Base-by-base conservation (phyloP, 2,888 invertebrate genomes). In the Chymomyza fuscimana region DNA sequence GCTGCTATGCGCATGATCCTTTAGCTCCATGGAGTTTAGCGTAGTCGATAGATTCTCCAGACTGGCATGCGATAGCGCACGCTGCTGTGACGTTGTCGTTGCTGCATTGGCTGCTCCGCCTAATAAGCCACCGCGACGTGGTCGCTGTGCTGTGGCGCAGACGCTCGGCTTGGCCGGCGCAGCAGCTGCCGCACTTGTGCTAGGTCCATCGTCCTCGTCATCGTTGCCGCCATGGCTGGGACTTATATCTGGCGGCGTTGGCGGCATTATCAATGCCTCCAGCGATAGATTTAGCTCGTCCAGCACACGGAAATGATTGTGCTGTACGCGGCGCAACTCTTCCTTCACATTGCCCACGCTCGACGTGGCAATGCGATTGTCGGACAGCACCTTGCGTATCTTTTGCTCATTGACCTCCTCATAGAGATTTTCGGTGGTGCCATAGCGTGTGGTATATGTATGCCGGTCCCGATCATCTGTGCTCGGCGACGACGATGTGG, bases 211-310 rank as follows among this genome's bases (percentile, higher is more conserved):
- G 92, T 89, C 94, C 36, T 94, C 68, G 93, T 94, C 91, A 92
- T 93, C 79, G 10, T 22, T 52, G 58, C 72, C 72, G 3, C 32
- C 80, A 93, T 94, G 79, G 93, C 94, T 92, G 74, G 91, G 92
- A 76, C 91, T 91, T 5, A 89, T 82, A 56, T 92, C 92, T 4
- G 91, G 92, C 70, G 91, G 92, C 9, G 92, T 92, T n/a, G 95
- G 94, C 32, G 97, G 97, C 97, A 97, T 97, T 79, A 97, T 93
- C 94, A 97, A 95, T 22, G 96, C 96, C 93, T 97, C 97, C 72
- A 96, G 95, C 79, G 97, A 96, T 74, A 97, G 93, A 93, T 97
- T 97, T 74, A 97, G 93, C 91, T 97, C 96, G 71, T 96, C 97
- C 79, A 97, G 93, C 82, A 97, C 96, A 86, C 96, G 93, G 84